phyloP scores from a whole-genome alignment of 2,888 invertebrate genomes.

The Brenthis hecate region DNA sequence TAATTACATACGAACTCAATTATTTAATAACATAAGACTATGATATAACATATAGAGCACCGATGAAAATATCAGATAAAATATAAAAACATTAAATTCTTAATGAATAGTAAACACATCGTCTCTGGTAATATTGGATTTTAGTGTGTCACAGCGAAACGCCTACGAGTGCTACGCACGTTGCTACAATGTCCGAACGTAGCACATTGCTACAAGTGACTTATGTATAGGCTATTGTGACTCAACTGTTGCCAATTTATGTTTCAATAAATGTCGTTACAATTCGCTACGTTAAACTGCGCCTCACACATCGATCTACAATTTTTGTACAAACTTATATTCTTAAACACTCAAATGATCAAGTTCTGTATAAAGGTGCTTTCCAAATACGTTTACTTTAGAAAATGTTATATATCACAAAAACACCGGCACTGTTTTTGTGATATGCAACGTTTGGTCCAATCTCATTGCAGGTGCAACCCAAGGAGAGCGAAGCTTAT shows the following conservation, averaged over 20 bases:
- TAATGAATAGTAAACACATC: no score
- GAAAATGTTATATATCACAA: constrained; percentile 55
- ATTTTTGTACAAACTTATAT: constrained; percentile 10
- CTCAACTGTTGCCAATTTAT: constrained; percentile 34
- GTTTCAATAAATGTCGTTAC: constrained; percentile 32
- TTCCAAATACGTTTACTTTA: constrained; percentile 56
- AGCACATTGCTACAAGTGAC: constrained; percentile 36
- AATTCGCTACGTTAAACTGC: constrained; percentile 27
- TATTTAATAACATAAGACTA: no score
- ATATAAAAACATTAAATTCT: no score
- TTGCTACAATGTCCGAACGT: constrained; percentile 32
- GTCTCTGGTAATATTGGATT: no score
- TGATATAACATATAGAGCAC: no score
- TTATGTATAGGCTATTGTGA: constrained; percentile 31
- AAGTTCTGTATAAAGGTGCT: constrained; percentile 51
- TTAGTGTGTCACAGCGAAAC: constrained; percentile 18
- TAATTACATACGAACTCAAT: no score
- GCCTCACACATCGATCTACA: constrained; percentile 30
- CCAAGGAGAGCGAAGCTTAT: constrained; percentile 55
- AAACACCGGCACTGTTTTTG: constrained; percentile 47
- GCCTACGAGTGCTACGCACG: constrained; percentile 30
- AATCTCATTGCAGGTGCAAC: constrained; percentile 63
- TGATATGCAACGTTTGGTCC: constrained; percentile 51
- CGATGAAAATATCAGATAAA: no score
- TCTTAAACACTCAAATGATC: no score